Evolutionary conservation across 2,797 vertebrate genomes (phyloP), one percentile per base, ranked within the genome.

Genomic region (Podargus strigoides): DNA sequence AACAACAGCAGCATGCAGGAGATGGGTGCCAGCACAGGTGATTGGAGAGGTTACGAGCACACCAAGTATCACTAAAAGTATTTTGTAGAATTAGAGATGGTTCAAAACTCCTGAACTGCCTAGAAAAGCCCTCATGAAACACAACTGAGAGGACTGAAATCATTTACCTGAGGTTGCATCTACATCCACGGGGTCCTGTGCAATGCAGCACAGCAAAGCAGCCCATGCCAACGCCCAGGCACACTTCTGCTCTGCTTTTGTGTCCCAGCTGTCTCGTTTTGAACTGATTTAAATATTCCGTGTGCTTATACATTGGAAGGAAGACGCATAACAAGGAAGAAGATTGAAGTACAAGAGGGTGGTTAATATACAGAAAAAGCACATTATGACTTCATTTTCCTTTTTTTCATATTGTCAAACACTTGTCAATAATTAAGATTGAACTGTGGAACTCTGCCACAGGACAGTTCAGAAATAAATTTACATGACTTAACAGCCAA

Each of bases 91-190:
- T 81, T 58, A 84, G 58, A 81, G 28, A 75, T 52, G 56, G 69
- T 72, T 90, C 93, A 78, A 28, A 89, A 50, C 42, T 90, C 39
- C 74, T 79, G 42, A 68, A 58, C 46, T 47, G n/a, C 49, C 30
- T 47, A 68, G 76, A 66, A 75, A 72, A 72, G 7, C 19, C 42
- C 42, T 59, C 8, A 5, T 30, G 49, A 39, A 88, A 60, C 55
- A 37, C 7, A 1, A 19, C 24, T 14, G 53, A 14, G 26, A 60
- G 74, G 18, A 24, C 0, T 16, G 79, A 53, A 64, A 58, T 68
- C 9, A 12, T 79, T 85, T 69, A 37, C 62, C 55, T 52, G 16
- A 8, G n/a, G 67, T 70, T 63, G 34, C 32, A 27, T 19, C 44
- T 41, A 10, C 75, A 63, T 21, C 1, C 27, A 3, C 16, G 14